Evolutionary conservation across 2,113 vertebrate genomes (phyloP).

Genomic region (Varanus komodoensis): DNA sequence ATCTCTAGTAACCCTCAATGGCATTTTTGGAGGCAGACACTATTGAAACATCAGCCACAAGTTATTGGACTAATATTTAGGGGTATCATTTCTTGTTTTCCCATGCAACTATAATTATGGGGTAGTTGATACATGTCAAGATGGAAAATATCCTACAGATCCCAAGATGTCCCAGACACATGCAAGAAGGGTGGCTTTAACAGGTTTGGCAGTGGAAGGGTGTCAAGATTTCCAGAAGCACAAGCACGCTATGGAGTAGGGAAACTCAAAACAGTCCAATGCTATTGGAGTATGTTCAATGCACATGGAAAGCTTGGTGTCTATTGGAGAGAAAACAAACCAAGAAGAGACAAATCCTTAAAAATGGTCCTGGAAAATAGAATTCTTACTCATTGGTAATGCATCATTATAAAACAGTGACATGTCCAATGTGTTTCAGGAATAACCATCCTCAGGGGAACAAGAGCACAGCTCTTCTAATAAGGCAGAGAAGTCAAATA

Average conservation of each 20-base stretch:
- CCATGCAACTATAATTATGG: background rate
- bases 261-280: too few species aligned
- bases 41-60: background rate
- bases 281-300: too few species aligned
- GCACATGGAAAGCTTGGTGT: background rate
- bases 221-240: too few species aligned
- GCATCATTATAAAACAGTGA: background rate
- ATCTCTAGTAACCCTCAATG: background rate
- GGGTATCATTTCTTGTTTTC: background rate
- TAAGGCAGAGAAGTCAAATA: background rate
- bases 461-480: background rate
- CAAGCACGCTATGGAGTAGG: too few species aligned
- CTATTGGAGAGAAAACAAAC: background rate
- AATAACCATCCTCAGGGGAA: background rate
- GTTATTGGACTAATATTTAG: constrained; percentile 12
- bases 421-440: background rate
- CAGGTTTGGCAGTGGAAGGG: too few species aligned
- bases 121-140: background rate
- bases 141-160: too few species aligned
- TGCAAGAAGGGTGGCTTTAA: too few species aligned
- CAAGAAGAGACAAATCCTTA: background rate
- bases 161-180: too few species aligned
- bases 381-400: background rate
- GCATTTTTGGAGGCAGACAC: background rate
- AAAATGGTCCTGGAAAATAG: background rate